Evolutionary conservation across 2,888 invertebrate genomes (phyloP).

Genomic region (Autographa gamma): DNA sequence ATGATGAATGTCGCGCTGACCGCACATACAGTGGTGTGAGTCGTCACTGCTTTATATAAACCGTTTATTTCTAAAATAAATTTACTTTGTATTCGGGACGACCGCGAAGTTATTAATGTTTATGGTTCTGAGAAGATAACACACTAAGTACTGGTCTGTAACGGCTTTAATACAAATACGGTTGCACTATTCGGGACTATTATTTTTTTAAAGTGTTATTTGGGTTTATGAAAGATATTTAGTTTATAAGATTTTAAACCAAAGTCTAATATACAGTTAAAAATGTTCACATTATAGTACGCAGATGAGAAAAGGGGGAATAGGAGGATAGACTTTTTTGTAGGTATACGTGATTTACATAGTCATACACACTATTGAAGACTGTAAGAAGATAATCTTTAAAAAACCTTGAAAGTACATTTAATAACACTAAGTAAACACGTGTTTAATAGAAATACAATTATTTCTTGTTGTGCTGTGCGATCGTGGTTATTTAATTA

Average conservation of each 20-base stretch:
- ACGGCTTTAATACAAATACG: background rate
- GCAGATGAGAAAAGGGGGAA: too few species aligned
- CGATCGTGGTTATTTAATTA: too few species aligned
- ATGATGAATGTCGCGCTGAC: constrained; percentile 38
- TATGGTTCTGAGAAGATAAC: background rate
- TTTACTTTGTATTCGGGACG: constrained; percentile 27
- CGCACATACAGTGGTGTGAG: constrained; percentile 28
- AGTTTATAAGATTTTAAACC: background rate
- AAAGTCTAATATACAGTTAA: background rate
- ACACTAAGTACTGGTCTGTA: constrained; percentile 5
- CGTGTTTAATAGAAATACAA: too few species aligned
- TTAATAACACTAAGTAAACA: too few species aligned
- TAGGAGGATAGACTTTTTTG: too few species aligned
- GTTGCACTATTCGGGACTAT: background rate
- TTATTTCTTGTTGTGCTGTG: too few species aligned
- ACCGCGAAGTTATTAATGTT: constrained; percentile 23
- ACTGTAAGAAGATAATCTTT: too few species aligned
- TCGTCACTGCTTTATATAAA: constrained; percentile 15
- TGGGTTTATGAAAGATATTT: background rate
- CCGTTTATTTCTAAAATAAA: constrained; percentile 40
- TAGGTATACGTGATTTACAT: too few species aligned
- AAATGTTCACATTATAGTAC: too few species aligned
- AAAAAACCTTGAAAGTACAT: too few species aligned
- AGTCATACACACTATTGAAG: too few species aligned
- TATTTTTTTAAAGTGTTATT: background rate